These are phyloP conservation scores for Luperina testacea DNA, from an alignment of 2,888 invertebrate species.

Conservation along the genomic window DNA sequence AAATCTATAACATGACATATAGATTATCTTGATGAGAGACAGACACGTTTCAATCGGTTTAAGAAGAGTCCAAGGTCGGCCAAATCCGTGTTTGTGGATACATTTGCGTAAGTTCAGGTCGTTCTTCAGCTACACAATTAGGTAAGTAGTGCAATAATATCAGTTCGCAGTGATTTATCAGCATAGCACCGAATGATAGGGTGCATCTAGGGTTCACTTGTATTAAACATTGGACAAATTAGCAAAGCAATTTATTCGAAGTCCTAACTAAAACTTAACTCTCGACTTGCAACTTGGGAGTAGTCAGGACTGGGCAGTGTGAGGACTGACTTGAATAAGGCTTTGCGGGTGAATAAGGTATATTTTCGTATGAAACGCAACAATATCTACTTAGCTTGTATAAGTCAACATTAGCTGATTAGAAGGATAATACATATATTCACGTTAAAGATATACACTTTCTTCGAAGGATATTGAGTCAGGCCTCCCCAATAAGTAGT, in stretches of 20 bases:
- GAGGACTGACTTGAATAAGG: neutral
- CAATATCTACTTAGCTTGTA: neutral
- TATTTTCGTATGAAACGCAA: neutral
- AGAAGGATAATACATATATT: neutral
- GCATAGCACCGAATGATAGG: neutral
- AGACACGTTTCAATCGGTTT: conserved; percentile 10
- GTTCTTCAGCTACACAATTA: neutral
- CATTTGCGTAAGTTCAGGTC: neutral
- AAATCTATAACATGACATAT: neutral
- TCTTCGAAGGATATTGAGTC: conserved; percentile 32
- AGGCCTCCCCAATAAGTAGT: conserved; percentile 15
- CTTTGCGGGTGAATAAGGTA: neutral
- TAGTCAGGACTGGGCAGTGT: neutral
- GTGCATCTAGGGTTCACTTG: neutral
- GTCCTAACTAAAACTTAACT: neutral
- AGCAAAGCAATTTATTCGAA: neutral
- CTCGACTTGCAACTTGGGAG: neutral
- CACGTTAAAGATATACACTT: conserved; percentile 1
- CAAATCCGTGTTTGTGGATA: neutral
- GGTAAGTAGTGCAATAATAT: neutral
- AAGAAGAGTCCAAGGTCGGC: conserved; percentile 18
- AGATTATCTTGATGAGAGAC: conserved; percentile 20
- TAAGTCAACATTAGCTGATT: neutral
- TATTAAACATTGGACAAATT: neutral
- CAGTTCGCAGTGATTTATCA: neutral